These are phyloP conservation scores for cattle (Bos taurus) DNA, from an alignment of 2,113 vertebrate species.

Conservation along the genomic window DNA sequence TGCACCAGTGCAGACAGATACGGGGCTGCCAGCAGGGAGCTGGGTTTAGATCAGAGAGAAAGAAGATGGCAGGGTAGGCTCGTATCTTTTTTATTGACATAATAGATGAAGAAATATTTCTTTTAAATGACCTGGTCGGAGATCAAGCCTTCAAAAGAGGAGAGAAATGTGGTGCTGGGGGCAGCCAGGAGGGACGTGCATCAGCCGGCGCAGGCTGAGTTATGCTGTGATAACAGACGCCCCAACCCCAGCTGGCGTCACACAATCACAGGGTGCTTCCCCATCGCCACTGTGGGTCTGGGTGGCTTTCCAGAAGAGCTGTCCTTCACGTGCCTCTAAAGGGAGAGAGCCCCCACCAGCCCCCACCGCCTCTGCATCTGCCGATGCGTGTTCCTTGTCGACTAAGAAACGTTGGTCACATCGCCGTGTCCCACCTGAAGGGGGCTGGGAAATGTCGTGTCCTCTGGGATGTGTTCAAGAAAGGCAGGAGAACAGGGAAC, in stretches of 20 bases:
- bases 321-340: fast-evolving
- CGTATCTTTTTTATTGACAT: too few relatives aligned
- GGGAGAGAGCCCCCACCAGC: background rate
- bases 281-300: too few relatives aligned
- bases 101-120: background rate
- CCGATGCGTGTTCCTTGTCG: fast-evolving
- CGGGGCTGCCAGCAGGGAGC: too few relatives aligned
- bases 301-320: background rate
- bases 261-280: background rate
- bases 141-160: background rate
- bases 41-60: background rate
- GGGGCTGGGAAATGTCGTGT: fast-evolving
- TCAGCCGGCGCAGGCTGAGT: fast-evolving
- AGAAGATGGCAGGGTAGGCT: background rate
- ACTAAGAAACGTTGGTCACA: fast-evolving
- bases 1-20: fast-evolving
- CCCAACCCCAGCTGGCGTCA: fast-evolving
- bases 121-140: background rate
- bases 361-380: fast-evolving
- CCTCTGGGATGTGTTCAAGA: background rate
- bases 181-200: background rate
- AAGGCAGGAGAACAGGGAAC: background rate
- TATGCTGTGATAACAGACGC: fast-evolving
- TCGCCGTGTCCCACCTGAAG: fast-evolving
- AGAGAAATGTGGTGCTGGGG: fast-evolving